A percentile compares a stretch with the other conserved stretches of the same genome.
phyloP scores from a whole-genome alignment of 2,797 vertebrate species.

The Odontamblyopus lacepedii region DNA sequence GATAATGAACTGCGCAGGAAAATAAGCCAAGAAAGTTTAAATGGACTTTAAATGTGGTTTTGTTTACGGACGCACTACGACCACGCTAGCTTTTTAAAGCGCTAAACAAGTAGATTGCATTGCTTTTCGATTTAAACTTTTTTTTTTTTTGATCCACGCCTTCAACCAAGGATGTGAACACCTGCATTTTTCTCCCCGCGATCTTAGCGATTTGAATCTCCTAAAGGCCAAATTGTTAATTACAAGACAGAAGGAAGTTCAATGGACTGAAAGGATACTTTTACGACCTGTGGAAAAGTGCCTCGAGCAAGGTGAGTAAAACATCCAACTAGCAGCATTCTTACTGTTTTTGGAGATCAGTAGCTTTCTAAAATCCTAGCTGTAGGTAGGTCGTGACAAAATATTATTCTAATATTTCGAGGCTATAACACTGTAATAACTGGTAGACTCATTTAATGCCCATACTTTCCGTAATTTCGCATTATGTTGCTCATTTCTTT shows the following conservation, averaged over 20 bases:
- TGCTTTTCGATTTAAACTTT: constrained; percentile 8
- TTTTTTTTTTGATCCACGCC: constrained; percentile 6
- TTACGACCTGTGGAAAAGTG: constrained; percentile 63
- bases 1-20: constrained; percentile 23
- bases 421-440: neutral
- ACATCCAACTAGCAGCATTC: constrained; percentile 14
- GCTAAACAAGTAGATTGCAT: constrained; percentile 16
- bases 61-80: constrained; percentile 14
- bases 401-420: neutral
- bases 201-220: constrained; percentile 1
- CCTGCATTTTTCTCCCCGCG: constrained; percentile 32
- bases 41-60: constrained; percentile 52
- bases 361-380: neutral
- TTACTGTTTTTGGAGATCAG: neutral
- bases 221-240: constrained; percentile 20
- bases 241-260: constrained; percentile 31
- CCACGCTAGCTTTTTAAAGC: constrained; percentile 21
- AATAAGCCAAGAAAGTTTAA: constrained; percentile 53
- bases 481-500: neutral
- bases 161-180: constrained; percentile 56
- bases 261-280: constrained; percentile 69
- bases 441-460: neutral
- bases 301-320: constrained; percentile 73
- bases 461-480: neutral
- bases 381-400: neutral